Evolutionary conservation across 2,113 vertebrate species (phyloP).

Genomic region (Benitochromis conjunctus): DNA sequence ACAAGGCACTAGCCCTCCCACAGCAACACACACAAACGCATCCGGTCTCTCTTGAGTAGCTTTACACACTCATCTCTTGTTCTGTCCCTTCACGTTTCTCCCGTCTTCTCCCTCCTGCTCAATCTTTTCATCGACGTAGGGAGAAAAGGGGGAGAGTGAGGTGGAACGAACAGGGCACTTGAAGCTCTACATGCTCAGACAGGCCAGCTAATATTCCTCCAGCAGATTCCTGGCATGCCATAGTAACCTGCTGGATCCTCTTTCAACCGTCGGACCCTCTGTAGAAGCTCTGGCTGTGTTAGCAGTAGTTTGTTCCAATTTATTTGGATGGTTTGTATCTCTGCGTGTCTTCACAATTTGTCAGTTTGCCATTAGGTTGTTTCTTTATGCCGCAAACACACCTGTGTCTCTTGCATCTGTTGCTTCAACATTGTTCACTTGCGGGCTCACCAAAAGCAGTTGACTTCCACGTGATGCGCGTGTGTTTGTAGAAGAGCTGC

Average conservation of each 20-base stretch:
- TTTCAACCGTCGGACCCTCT: constrained; percentile 35
- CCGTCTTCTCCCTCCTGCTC: constrained; percentile 5
- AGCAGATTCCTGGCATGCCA: constrained; percentile 76
- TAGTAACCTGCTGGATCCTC: constrained; percentile 75
- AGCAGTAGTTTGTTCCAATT: background rate
- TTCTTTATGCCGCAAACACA: background rate
- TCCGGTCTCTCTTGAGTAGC: constrained; percentile 30
- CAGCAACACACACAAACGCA: constrained; percentile 32
- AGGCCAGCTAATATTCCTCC: constrained; percentile 65
- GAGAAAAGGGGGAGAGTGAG: constrained; percentile 28
- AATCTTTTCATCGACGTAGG: constrained; percentile 29
- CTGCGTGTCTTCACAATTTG: background rate
- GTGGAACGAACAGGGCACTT: constrained; percentile 40
- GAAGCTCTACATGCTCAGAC: constrained; percentile 67
- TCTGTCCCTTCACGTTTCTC: background rate
- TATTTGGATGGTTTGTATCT: background rate
- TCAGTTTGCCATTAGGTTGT: background rate
- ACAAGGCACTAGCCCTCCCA: constrained; percentile 43
- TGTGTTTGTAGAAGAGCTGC: constrained; percentile 20
- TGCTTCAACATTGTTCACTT: background rate
- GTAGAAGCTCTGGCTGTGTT: background rate
- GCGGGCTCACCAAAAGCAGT: constrained; percentile 2
- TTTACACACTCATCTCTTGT: constrained; percentile 51
- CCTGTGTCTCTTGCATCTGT: background rate
- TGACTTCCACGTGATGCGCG: constrained; percentile 13